Evolutionary conservation across 2,113 vertebrate species (phyloP).

Genomic region (Brachyhypopomus occidentalis): DNA sequence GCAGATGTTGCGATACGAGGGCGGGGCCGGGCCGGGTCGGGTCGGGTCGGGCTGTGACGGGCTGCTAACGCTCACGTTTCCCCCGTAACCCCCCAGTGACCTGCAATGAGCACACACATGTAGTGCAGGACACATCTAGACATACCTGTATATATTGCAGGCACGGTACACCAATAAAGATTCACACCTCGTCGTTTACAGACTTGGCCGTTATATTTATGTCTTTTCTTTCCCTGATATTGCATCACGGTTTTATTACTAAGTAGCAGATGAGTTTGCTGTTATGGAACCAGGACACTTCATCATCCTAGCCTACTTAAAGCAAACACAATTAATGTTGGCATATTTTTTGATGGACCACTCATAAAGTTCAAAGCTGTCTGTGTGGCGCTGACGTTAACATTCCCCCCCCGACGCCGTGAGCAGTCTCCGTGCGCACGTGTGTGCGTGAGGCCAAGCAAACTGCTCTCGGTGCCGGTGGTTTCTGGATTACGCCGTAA

Average conservation of each 20-base stretch:
- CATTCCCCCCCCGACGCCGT: neutral
- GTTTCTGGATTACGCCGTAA: neutral
- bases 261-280: neutral
- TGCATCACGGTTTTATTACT: neutral
- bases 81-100: neutral
- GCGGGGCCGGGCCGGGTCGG: neutral
- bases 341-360: slow-evolving; percentile 6
- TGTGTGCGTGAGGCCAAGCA: neutral
- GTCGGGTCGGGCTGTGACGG: neutral
- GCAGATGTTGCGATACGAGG: neutral
- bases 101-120: neutral
- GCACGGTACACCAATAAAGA: slow-evolving; percentile 9
- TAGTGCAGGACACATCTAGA: slow-evolving; percentile 1
- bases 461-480: neutral
- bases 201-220: neutral
- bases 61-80: neutral
- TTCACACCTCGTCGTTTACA: slow-evolving; percentile 6
- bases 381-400: neutral
- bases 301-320: neutral
- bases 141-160: neutral
- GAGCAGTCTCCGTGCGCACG: neutral
- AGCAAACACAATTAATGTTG: neutral
- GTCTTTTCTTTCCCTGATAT: slow-evolving; percentile 10
- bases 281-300: neutral
- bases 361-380: neutral